phyloP scores from a whole-genome alignment of 2,888 invertebrate species.

The Drosophila rubida region DNA sequence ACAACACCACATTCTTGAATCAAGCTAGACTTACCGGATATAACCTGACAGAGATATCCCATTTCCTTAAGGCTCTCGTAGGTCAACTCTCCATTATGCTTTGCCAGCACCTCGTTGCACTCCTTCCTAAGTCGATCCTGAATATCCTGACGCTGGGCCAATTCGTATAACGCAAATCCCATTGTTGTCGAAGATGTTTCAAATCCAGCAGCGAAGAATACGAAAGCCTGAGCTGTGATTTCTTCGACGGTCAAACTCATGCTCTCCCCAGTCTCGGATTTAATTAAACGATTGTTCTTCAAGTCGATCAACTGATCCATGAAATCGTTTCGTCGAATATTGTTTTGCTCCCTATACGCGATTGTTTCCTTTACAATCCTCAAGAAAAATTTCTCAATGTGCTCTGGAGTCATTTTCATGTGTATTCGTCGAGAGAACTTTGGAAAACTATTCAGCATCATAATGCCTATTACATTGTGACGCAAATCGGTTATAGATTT shows the following conservation, averaged over 20 bases:
- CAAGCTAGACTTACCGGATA: conserved; percentile 81
- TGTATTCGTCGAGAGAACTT: conserved; percentile 57
- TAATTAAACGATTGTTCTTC: conserved; percentile 60
- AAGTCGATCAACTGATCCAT: conserved; percentile 85
- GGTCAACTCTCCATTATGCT: conserved; percentile 82
- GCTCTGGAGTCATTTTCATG: conserved; percentile 57
- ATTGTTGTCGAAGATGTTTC: conserved; percentile 86
- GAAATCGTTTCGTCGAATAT: conserved; percentile 85
- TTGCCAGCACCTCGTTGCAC: conserved; percentile 81
- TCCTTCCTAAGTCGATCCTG: conserved; percentile 85
- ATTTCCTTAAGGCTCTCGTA: conserved; percentile 84
- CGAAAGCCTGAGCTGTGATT: conserved; percentile 86
- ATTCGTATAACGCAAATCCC: conserved; percentile 85
- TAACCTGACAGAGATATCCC: conserved; percentile 85
- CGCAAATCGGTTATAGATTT: conserved; percentile 50
- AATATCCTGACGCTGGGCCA: conserved; percentile 85
- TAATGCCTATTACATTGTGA: conserved; percentile 33
- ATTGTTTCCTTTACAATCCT: conserved; percentile 83
- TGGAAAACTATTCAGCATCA: conserved; percentile 59
- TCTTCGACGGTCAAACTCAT: conserved; percentile 82
- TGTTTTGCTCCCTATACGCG: conserved; percentile 78
- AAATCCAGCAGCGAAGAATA: conserved; percentile 86
- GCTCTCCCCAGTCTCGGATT: conserved; percentile 30
- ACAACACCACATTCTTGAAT: neutral
- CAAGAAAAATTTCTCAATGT: conserved; percentile 78